phyloP scores from a whole-genome alignment of 2,113 vertebrate genomes.

The Ailuropoda melanoleuca region DNA sequence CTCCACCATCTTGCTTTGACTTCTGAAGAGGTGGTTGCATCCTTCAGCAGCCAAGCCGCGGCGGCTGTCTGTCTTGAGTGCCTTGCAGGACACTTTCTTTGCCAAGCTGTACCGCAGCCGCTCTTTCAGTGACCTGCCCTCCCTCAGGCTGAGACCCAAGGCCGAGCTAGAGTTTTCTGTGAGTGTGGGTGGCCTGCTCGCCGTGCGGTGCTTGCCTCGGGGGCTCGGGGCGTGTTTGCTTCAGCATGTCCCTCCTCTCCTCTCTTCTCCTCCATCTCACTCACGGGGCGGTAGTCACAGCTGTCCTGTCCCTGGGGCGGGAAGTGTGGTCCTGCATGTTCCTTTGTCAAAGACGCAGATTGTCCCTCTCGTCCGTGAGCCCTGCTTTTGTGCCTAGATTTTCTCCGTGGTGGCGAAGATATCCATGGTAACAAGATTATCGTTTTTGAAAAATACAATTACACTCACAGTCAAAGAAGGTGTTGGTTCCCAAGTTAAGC shows the following conservation, averaged over 20 bases:
- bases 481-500: not conserved
- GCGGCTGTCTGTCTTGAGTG: constrained; percentile 91
- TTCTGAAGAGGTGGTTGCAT: constrained; percentile 92
- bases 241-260: not conserved
- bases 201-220: constrained; percentile 51
- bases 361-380: not conserved
- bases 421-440: constrained; percentile 41
- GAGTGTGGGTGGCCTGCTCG: constrained; percentile 86
- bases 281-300: constrained; percentile 28
- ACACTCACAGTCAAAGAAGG: not conserved
- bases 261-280: constrained; percentile 53
- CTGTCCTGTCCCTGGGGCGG: not conserved
- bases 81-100: constrained; percentile 94
- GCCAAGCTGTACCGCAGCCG: constrained; percentile 95
- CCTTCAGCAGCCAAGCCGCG: constrained; percentile 89
- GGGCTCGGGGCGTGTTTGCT: not conserved
- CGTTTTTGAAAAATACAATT: not conserved
- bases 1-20: constrained; percentile 81
- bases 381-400: constrained; percentile 41
- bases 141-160: constrained; percentile 92
- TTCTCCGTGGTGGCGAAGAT: not conserved
- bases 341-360: accelerated
- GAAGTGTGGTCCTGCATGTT: not conserved
- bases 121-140: constrained; percentile 97
- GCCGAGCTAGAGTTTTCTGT: constrained; percentile 95